Percentiles rank a stretch among this genome's conserved stretches.
Conservation (phyloP, 2,113 vertebrate species). For the Accipiter cooperii region DNA sequence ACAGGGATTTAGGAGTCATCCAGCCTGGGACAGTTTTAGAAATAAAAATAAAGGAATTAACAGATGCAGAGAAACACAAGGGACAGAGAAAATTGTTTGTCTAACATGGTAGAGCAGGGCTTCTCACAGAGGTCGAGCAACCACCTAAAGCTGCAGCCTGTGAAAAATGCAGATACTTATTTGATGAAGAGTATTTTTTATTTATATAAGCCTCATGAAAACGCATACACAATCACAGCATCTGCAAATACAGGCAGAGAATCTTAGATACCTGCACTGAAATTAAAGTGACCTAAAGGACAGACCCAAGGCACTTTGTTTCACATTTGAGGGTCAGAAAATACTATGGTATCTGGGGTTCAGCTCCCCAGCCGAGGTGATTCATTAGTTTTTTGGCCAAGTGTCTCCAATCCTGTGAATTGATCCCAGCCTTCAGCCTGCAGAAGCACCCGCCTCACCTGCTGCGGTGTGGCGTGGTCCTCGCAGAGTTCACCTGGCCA, state of each 20-base stretch:
- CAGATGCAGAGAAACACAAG: background rate
- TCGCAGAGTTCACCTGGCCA: background rate
- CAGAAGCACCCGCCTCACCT: background rate
- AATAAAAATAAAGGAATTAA: slow-evolving; percentile 14
- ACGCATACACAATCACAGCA: background rate
- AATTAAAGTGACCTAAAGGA: background rate
- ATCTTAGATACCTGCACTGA: background rate
- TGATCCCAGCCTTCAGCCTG: background rate
- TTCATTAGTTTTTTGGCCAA: background rate
- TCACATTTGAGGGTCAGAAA: background rate
- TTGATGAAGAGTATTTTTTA: background rate
- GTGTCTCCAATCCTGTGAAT: background rate
- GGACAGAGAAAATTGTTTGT: background rate
- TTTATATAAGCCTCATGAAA: background rate
- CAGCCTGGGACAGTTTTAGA: background rate
- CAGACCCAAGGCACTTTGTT: background rate
- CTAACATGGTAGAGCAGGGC: background rate
- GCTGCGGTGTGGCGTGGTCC: background rate
- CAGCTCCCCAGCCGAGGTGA: background rate
- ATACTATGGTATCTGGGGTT: background rate
- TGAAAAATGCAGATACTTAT: background rate
- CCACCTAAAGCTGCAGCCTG: background rate
- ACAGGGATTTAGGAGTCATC: background rate
- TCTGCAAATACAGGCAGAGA: background rate
- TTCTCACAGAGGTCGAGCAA: background rate